Evolutionary conservation across 2,113 vertebrate species (phyloP).

Genomic region (Misgurnus anguillicaudatus): DNA sequence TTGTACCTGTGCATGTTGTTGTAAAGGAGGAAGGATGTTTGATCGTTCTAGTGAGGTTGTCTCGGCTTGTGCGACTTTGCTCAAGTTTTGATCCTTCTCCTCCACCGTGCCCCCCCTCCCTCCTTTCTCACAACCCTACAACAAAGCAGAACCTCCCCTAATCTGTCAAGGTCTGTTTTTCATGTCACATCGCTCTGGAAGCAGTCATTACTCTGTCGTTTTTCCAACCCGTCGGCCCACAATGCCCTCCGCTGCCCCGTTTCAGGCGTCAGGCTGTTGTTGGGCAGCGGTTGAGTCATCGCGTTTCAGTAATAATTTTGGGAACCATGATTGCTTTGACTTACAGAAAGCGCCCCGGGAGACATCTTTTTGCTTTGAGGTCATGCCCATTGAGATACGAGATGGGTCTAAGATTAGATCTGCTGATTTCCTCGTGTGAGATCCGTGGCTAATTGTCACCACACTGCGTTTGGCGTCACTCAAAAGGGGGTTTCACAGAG

Average conservation of each 20-base stretch:
- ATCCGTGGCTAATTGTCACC: constrained; percentile 48
- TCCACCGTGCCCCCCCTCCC: background rate
- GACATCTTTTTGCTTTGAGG: constrained; percentile 34
- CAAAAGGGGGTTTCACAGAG: constrained; percentile 17
- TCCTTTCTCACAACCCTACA: background rate
- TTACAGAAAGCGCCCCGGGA: constrained; percentile 45
- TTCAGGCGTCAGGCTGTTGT: constrained; percentile 29
- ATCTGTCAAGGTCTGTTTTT: constrained; percentile 37
- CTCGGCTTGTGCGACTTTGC: constrained; percentile 43
- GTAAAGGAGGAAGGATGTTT: constrained; percentile 30
- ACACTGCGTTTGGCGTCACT: constrained; percentile 25
- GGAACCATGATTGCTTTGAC: constrained; percentile 23
- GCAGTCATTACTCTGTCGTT: constrained; percentile 38
- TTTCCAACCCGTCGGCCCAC: constrained; percentile 26
- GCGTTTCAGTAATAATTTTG: constrained; percentile 38
- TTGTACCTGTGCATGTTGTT: constrained; percentile 24
- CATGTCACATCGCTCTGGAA: constrained; percentile 9
- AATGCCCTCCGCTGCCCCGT: constrained; percentile 11
- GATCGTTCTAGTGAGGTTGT: constrained; percentile 40
- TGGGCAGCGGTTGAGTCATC: constrained; percentile 30
- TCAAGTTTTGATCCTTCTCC: constrained; percentile 15
- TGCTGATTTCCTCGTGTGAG: constrained; percentile 43
- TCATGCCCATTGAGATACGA: constrained; percentile 42
- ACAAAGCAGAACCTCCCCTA: constrained; percentile 24
- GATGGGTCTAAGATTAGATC: constrained; percentile 45